Evolutionary conservation across 2,888 invertebrate species (phyloP).

Genomic region (Ellobium chinense): DNA sequence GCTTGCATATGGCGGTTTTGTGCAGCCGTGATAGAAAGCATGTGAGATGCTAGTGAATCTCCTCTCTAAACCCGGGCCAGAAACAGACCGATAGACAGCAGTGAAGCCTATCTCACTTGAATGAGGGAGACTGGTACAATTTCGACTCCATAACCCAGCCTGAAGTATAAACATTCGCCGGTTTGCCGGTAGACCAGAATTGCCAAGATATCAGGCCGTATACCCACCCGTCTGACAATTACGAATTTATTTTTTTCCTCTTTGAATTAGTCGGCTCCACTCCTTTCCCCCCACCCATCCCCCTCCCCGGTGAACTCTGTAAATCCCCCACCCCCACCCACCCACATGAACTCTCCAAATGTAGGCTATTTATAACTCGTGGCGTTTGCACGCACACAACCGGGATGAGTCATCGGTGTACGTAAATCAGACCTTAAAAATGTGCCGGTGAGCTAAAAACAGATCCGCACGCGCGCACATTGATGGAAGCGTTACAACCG

Average conservation of each 20-base stretch:
- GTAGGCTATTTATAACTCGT: background rate
- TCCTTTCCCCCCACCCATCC: background rate
- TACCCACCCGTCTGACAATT: background rate
- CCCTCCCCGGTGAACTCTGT: background rate
- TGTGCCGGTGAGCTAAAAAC: slow-evolving; percentile 16
- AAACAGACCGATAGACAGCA: too few species aligned
- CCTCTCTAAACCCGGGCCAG: too few species aligned
- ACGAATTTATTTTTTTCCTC: too few species aligned
- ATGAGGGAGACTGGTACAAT: too few species aligned
- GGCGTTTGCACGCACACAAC: slow-evolving; percentile 1
- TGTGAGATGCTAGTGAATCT: too few species aligned
- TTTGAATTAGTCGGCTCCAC: background rate
- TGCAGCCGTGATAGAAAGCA: too few species aligned
- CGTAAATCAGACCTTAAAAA: background rate
- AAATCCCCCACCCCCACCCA: background rate
- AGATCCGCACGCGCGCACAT: background rate
- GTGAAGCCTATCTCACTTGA: too few species aligned
- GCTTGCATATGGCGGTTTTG: too few species aligned
- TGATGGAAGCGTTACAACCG: too few species aligned
- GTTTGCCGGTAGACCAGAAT: background rate
- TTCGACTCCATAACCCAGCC: too few species aligned
- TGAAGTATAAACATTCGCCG: background rate
- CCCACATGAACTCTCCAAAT: background rate
- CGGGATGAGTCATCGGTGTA: background rate
- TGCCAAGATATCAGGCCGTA: background rate